phyloP scores from a whole-genome alignment of 2,888 invertebrate species.

The Octonoba sinensis region DNA sequence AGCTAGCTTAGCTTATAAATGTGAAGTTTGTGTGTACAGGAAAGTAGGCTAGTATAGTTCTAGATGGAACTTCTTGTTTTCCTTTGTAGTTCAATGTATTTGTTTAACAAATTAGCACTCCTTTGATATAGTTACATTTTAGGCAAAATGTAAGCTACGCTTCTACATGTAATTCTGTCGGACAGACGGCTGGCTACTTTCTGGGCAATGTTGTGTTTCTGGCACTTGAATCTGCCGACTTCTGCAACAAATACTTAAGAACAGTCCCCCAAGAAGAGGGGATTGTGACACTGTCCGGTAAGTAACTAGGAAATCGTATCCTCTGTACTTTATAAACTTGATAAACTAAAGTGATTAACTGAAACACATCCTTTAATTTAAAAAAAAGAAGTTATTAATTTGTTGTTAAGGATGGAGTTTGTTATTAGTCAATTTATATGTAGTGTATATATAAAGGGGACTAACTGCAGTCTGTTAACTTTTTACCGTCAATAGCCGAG shows the following conservation, averaged over 20 bases:
- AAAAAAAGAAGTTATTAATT: not conserved
- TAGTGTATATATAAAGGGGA: no score
- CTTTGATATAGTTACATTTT: slow-evolving; percentile 68
- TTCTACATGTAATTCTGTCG: slow-evolving; percentile 98
- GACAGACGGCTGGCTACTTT: slow-evolving; percentile 97
- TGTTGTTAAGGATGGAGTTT: no score
- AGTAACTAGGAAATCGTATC: slow-evolving; percentile 33
- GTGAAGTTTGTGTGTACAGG: no score
- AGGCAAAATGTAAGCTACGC: slow-evolving; percentile 97
- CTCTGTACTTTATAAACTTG: not conserved
- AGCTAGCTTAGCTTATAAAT: no score
- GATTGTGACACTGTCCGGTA: slow-evolving; percentile 73
- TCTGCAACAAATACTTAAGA: slow-evolving; percentile 94
- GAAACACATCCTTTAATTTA: not conserved
- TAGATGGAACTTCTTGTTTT: no score
- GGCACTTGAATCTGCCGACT: slow-evolving; percentile 93
- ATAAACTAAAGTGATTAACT: not conserved
- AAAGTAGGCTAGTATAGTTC: no score
- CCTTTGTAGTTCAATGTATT: no score
- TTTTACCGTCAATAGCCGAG: no score
- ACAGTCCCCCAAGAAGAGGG: slow-evolving; percentile 80
- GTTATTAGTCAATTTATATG: no score
- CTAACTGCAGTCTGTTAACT: no score
- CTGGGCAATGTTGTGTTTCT: slow-evolving; percentile 96
- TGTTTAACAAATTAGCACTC: no score